Evolutionary conservation across 2,113 vertebrate species (phyloP), one percentile per base, ranked within the genome.

Genomic region (Perca fluviatilis): DNA sequence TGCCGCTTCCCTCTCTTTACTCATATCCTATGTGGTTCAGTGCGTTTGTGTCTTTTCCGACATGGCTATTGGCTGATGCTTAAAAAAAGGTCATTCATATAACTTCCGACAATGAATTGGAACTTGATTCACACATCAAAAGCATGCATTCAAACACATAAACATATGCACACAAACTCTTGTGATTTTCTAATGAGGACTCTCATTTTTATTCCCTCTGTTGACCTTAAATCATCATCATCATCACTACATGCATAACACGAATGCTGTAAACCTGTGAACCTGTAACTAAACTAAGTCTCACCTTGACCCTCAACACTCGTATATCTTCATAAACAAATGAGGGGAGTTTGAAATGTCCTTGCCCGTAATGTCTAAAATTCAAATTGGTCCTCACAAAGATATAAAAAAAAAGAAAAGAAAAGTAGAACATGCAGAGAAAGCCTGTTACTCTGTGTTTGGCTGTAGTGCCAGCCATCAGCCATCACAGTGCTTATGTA

Each of bases 401-500:
- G 30, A 58, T 47, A 18, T 64, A 33, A 33, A 33, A 5, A 33
- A 33, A 33, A 33, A n/a, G n/a, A n/a, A 30, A 3, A 30, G 21
- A 25, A 50, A 21, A 60, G 46, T 10, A 16, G 9, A 82, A 19
- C 11, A 66, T 4, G 46, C 43, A 73, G 51, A 33, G 7, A 21
- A 25, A 62, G 40, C 16, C 27, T 57, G 68, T 74, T 30, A 54
- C 36, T 75, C 50, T 5, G 12, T 83, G 79, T 85, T 69, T 78
- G 78, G 65, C 65, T 69, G 63, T 82, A 4, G 36, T 73, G 57
- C 11, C 65, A 80, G 75, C 63, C 87, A 78, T 91, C 79, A 73
- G 73, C 66, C 88, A 77, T 91, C 81, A 61, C 61, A n/a, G 54
- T 12, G 40, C 67, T 94, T 94, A 93, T 84, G 76, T 94, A 94